Evolutionary conservation across 2,888 invertebrate genomes (phyloP), one percentile per base, ranked within the genome.

Genomic region (Tinea pellionella): DNA sequence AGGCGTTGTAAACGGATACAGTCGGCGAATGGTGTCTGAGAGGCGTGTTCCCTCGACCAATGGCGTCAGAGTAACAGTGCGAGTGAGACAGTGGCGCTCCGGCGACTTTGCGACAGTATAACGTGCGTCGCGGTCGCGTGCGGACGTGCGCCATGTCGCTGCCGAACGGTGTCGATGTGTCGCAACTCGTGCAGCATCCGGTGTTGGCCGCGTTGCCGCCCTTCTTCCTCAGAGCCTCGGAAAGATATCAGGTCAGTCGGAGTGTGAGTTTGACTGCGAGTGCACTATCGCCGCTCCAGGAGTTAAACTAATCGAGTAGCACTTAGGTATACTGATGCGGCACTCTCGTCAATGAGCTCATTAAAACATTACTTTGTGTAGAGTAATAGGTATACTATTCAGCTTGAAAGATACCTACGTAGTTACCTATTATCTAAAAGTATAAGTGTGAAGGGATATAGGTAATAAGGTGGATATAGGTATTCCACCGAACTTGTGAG

Each of bases 141-240:
- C 16, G 59, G n/a, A 12, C 57, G 30, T 15, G 80, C 78, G 89
- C 77, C 71, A 95, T 96, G 95, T 94, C 94, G 77, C 87, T 95
- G 65, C 94, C 94, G 67, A 92, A 92, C 80, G 94, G 95, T 67
- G 94, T 95, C 67, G 95, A 96, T 83, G 94, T 96, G 81, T 92
- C 94, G 63, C 92, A 94, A 74, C 80, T 95, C 72, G 95, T 95
- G 89, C 94, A 94, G 69, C 95, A 95, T 77, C 94, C 94, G 43
- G 95, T 95, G 63, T 75, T 96, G 75, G 94, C 94, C 37, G 93
- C 93, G 0, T 77, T 94, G 69, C 96, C 96, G 57, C 95, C 95
- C n/a, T 95, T 96, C 81, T 96, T 96, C 80, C 84, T 96, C 62
- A 89, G 96, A 67, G 95, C 96, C 62, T 93, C 94, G 18, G 97